These are phyloP conservation scores for Chloroceryle inda DNA, from an alignment of 2,797 vertebrate species.

Conservation along the genomic window DNA sequence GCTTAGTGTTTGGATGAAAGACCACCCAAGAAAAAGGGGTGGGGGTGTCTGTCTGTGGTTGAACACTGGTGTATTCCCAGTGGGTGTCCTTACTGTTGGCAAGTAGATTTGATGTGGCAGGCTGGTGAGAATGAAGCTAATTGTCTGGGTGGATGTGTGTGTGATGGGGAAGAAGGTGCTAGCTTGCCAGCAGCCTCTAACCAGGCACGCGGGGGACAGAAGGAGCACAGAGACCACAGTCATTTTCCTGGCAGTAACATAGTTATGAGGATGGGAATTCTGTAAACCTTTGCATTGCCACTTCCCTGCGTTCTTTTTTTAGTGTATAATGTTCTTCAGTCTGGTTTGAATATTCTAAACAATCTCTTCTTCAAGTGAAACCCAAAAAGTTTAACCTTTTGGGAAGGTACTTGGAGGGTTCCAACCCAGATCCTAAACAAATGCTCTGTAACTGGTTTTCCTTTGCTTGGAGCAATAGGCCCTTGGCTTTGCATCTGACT, in stretches of 20 bases:
- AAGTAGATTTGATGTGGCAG: not conserved
- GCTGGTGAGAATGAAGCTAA: not conserved
- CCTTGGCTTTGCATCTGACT: not conserved
- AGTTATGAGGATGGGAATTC: rapidly evolving
- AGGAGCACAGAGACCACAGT: not conserved
- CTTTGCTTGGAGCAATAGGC: not conserved
- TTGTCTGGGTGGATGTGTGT: not conserved
- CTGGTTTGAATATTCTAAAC: not conserved
- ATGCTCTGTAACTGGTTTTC: not conserved
- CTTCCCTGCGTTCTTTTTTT: not conserved
- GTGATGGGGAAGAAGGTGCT: not conserved
- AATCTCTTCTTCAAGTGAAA: not conserved
- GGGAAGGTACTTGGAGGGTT: not conserved
- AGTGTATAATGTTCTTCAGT: not conserved
- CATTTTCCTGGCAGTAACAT: not conserved
- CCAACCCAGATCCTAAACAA: not conserved
- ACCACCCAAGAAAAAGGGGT: not conserved
- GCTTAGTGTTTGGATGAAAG: not conserved
- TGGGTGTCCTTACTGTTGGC: not conserved
- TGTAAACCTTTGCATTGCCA: not conserved
- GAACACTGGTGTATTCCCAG: not conserved
- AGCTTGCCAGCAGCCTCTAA: not conserved
- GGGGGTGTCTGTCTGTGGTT: rapidly evolving
- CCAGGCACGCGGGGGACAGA: rapidly evolving
- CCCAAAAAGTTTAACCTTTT: rapidly evolving